Base-by-base conservation (phyloP, 2,888 invertebrate species). In the Lysandra coridon region DNA sequence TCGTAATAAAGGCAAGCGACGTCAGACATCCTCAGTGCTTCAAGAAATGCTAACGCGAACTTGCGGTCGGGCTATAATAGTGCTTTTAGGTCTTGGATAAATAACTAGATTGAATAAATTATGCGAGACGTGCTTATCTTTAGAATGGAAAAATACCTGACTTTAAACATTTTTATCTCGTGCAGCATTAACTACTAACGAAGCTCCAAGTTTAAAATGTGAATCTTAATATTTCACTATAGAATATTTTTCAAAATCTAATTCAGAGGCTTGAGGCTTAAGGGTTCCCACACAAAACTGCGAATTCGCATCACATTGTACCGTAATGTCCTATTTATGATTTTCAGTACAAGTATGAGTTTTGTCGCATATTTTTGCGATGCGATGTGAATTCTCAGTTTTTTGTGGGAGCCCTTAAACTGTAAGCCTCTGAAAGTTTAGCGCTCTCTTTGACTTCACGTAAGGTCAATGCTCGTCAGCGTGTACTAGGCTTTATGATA, bases 41-140 rank as follows among this genome's bases (percentile, higher is more conserved):
- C 74, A 74, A 74, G 44, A 74, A 74, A 74, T 74, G 40, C 74
- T 74, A 74, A 74, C 74, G 23, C 23, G n/a, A n/a, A 40, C 44
- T 40, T 74, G 40, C n/a, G 44, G 74, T 44, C 74, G 40, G 40
- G 76, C 33, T 57, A 33, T 76, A 53, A 75, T 76, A 17, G 53
- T 53, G 30, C 33, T 76, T 76, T 76, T 75, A 76, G 33, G 57
- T 53, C 76, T 53, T 33, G 76, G 49, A 76, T 30, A 53, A 57
- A 76, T 53, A 76, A 53, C 76, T 76, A 76, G 53, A 76, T 76
- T 76, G 57, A 57, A 53, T 76, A 53, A 53, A 53, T 76, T 76
- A 76, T 57, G 57, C 76, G 49, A 57, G 76, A 76, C 76, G 76
- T 33, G 57, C 76, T 76, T 76, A 74, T 74, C 74, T 74, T 74